phyloP scores from a whole-genome alignment of 2,888 invertebrate genomes.

The Dorcus parallelipipedus region DNA sequence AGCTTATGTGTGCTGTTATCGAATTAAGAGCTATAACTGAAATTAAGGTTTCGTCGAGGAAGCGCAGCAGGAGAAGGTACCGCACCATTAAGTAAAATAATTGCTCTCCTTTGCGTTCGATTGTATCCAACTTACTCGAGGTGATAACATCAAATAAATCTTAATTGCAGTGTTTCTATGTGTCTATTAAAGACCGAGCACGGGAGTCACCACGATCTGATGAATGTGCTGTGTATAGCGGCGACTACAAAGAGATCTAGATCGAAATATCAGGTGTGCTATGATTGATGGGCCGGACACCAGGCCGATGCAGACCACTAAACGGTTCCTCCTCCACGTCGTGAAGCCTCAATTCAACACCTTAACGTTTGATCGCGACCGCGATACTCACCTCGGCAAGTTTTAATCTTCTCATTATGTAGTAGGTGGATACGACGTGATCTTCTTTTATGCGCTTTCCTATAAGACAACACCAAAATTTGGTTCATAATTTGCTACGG shows the following conservation, averaged over 20 bases:
- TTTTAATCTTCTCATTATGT: conserved; percentile 43
- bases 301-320: conserved; percentile 34
- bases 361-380: conserved; percentile 43
- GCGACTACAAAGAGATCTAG: conserved; percentile 40
- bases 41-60: not conserved
- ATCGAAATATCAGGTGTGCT: conserved; percentile 44
- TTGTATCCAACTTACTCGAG: too few relatives aligned
- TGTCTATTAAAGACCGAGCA: conserved; percentile 1
- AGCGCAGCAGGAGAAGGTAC: not conserved
- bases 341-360: conserved; percentile 48
- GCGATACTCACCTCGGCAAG: conserved; percentile 37
- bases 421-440: conserved; percentile 37
- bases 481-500: not conserved
- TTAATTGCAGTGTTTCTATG: conserved; percentile 13
- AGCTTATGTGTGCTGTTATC: not conserved
- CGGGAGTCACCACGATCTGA: conserved; percentile 11
- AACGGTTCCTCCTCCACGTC: conserved; percentile 39
- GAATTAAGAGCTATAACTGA: conserved; percentile 1
- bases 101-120: conserved; percentile 1
- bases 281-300: conserved; percentile 45
- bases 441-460: conserved; percentile 6
- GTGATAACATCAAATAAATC: conserved; percentile 17
- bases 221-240: conserved; percentile 16
- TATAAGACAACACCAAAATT: not conserved
- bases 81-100: not conserved